Evolutionary conservation across 30 jellyfish, hydroid and myxozoan species (phyloP), one percentile per base, ranked within the genome.

Genomic region (Haliclystus octoradiatus): DNA sequence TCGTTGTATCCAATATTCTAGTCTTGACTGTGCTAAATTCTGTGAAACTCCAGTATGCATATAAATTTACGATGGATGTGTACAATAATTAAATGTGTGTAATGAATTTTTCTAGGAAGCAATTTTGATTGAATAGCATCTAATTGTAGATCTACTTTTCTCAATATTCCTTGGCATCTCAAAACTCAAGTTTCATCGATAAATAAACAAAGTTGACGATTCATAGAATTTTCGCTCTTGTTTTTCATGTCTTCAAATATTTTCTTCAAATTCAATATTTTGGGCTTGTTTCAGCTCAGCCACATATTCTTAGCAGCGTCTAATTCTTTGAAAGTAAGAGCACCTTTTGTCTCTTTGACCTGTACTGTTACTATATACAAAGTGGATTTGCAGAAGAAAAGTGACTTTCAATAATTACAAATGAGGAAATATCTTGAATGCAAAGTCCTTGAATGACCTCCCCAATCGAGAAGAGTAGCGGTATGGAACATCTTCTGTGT

Each of bases 111-210:
- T 28, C 32, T 71, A 25, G 81, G 81, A 12, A 62, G 15, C 27
- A 62, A n/a, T 5, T 57, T 23, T 62, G 84, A 68, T 5, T 66
- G 19, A 22, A 25, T 53, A 2, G 66, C 23, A 25, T 62, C 76
- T 53, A 28, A 28, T 5, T 66, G 65, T 23, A 61, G 32, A n/a
- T 14, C 26, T 7, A 66, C 53, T 28, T 73, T 31, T 40, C 9
- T 26, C 15, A 13, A 52, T 51, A 72, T 50, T 23, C 81, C 73
- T 19, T 51, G 27, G 33, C 81, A 71, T 71, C n/a, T 62, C 31
- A 13, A 71, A 22, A 14, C 51, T 49, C 81, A 72, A 52, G 51
- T 73, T n/a, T 33, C 51, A 22, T 71, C 63, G 19, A 31, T 50
- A 23, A 28, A 31, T 28, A 33, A 26, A 40, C 35, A 31, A 65